Base-by-base conservation (phyloP, 2,797 vertebrate genomes). In the Decapterus maruadsi region DNA sequence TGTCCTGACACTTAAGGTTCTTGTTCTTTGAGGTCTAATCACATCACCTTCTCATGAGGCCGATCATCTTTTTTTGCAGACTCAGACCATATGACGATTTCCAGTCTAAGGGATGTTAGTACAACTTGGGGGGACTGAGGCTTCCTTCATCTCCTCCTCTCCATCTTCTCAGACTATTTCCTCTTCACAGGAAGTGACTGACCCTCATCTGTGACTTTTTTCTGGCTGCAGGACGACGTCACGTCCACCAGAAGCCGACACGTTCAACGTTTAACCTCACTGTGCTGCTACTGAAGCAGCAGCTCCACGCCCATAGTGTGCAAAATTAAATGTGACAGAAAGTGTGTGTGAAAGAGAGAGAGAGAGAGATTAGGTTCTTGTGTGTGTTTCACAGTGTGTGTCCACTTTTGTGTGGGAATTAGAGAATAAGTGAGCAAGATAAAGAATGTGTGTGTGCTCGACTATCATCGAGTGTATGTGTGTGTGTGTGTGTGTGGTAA, bases 341-440 rank as follows among this genome's bases (percentile, higher is more conserved):
- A 51, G 38, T 40, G 38, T 40, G 38, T 40, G 38, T 40, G 38
- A 31, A 8, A 50, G 45, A 29, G 19, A 65, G 17, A 40, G 17
- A 40, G 16, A 60, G 12, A 42, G 10, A 38, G 22, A 59, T 55
- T 40, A 50, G 17, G 36, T 38, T 8, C 65, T 65, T 63, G 26
- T 70, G 34, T 54, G 53, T 26, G 51, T 61, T 56, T 65, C 62
- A 31, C 61, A 53, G 68, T 19, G 22, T 31, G 59, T 45, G 19
- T 54, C 58, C 9, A 45, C 46, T 56, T 70, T 53, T 73, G 68
- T 59, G 56, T 16, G 64, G 51, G 36, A 83, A 79, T 75, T 42
- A 53, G n/a, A 82, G 56, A 75, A 67, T 14, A 58, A 75, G 68
- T 38, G 34, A 51, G 8, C 19, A 43, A 76, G 45, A 45, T 58